Base-by-base conservation (phyloP, 2,113 vertebrate genomes). In the Alligator sinensis region DNA sequence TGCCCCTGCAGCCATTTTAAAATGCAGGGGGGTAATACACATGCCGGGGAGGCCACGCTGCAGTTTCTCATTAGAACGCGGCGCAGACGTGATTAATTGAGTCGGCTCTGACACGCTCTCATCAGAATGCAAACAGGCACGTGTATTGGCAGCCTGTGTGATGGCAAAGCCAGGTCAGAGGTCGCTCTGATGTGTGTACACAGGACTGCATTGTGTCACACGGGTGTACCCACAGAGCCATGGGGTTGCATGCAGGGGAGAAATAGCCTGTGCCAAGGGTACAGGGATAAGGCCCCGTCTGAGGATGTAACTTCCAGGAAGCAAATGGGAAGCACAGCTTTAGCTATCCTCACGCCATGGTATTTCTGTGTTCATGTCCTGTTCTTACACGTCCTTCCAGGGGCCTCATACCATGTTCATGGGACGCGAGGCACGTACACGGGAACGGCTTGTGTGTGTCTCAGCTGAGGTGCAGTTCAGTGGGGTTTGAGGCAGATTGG, bases 161-260 rank as follows among this genome's bases (percentile, higher is more conserved):
- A 47, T 47, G 47, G 47, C 47, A 47, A 47, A 47, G 47, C 47
- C 47, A 47, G 47, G 47, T 47, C 47, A 9, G 47, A 47, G 47
- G 9, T 47, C 47, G 47, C 47, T 47, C 47, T 47, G 47, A 47
- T 47, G 47, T 47, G 9, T 47, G 47, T 9, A 47, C 47, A 9
- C 47, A 47, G 47, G 47, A 47, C 47, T 47, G 47, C 47, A 47
- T 47, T 47, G 47, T 47, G 47, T 47, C 47, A 47, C 47, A 47
- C 47, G 47, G 47, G 47, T 47, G 47, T 47, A 47, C 9, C 47
- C 7, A 9, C 0, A 6, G 82, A 63, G 77, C 74, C 9, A 0
- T 3, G 77, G 80, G 58, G 4, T 83, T 91, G 25, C 25, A 63
- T 34, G 62, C 57, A 58, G 80, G 63, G 9, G 47, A 63, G 15